Percentiles rank a stretch among this genome's conserved stretches.
These are phyloP conservation scores for Drosophila prolongata DNA, from an alignment of 2,888 invertebrate species.

Conservation along the genomic window DNA sequence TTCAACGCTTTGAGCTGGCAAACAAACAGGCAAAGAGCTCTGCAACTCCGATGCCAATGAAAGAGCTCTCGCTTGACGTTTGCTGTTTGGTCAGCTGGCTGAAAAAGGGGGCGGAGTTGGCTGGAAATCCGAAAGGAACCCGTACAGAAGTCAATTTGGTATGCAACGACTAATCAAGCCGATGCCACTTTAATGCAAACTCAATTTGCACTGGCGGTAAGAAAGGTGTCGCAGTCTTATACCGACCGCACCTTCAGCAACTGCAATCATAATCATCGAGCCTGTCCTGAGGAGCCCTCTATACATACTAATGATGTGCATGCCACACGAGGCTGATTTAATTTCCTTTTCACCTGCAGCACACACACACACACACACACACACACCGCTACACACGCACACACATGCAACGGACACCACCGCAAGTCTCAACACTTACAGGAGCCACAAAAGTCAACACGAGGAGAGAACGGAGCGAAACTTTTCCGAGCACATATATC, in stretches of 20 bases:
- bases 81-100: constrained; percentile 44
- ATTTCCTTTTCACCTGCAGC: constrained; percentile 69
- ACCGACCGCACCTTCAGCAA: constrained; percentile 13
- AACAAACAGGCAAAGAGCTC: constrained; percentile 42
- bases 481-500: constrained; percentile 55
- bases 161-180: constrained; percentile 56
- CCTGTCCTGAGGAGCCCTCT: constrained; percentile 34
- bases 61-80: constrained; percentile 20
- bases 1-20: constrained; percentile 48
- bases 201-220: constrained; percentile 58
- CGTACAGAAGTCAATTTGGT: constrained; percentile 29
- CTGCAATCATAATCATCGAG: constrained; percentile 29
- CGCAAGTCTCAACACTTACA: constrained; percentile 58
- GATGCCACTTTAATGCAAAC: constrained; percentile 55
- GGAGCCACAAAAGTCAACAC: constrained; percentile 71
- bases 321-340: constrained; percentile 73
- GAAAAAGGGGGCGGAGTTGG: not conserved
- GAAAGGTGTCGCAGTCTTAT: constrained; percentile 62
- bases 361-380: constrained; percentile 17
- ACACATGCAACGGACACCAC: constrained; percentile 61
- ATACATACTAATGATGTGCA: constrained; percentile 77
- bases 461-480: constrained; percentile 41
- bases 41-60: constrained; percentile 3
- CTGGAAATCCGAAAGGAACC: too few relatives aligned
- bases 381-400: constrained; percentile 6